These are phyloP conservation scores for Apeira syringaria DNA, from an alignment of 2,888 invertebrate genomes.

Conservation along the genomic window DNA sequence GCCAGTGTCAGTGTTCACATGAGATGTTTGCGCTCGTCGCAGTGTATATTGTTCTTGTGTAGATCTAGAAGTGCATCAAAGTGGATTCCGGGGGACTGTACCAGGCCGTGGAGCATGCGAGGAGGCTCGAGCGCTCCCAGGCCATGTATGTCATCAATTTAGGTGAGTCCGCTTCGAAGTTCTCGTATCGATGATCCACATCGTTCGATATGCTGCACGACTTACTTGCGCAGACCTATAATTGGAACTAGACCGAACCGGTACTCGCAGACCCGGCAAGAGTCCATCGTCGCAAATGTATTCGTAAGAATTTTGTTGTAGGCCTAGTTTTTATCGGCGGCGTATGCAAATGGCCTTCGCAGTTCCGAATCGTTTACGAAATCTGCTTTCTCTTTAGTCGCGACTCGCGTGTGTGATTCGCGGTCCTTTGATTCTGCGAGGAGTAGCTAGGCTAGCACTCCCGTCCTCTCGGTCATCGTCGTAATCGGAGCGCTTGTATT, in stretches of 20 bases:
- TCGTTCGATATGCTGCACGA: constrained; percentile 48
- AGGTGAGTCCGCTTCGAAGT: constrained; percentile 75
- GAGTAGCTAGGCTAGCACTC: constrained; percentile 8
- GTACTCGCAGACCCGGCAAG: constrained; percentile 56
- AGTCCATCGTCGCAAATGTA: constrained; percentile 32
- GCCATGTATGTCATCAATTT: constrained; percentile 84
- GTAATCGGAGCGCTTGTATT: constrained; percentile 60
- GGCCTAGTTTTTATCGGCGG: constrained; percentile 50
- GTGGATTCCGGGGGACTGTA: constrained; percentile 81
- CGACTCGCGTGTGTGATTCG: constrained; percentile 31
- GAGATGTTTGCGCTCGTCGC: constrained; percentile 73
- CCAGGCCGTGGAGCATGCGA: constrained; percentile 79
- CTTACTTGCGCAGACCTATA: constrained; percentile 52
- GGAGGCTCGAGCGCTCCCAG: constrained; percentile 80
- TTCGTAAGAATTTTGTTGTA: constrained; percentile 29
- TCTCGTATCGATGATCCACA: constrained; percentile 55
- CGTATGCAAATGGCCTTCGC: constrained; percentile 47
- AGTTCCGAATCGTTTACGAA: constrained; percentile 45
- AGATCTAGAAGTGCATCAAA: constrained; percentile 69
- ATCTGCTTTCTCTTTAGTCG: constrained; percentile 54
- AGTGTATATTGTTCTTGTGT: constrained; percentile 72
- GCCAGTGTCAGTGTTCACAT: constrained; percentile 62
- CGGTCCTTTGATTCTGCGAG: constrained; percentile 19
- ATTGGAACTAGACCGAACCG: constrained; percentile 72
- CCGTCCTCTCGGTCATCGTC: constrained; percentile 41